Evolutionary conservation across 2,888 invertebrate species (phyloP).

Genomic region (Cryptops parisi): DNA sequence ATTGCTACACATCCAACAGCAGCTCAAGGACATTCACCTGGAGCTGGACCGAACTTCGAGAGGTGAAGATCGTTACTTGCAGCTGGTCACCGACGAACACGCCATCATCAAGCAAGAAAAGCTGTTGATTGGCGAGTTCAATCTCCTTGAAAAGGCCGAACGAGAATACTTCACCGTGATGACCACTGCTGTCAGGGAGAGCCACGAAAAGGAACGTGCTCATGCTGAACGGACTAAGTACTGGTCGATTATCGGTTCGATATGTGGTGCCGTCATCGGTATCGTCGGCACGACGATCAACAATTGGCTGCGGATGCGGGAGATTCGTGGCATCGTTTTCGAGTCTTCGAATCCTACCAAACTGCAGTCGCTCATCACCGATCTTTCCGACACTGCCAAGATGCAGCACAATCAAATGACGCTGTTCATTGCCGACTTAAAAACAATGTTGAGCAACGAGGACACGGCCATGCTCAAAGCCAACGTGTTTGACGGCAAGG

Average conservation of each 20-base stretch:
- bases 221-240: constrained; percentile 72
- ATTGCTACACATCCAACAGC: constrained; percentile 44
- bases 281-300: constrained; percentile 51
- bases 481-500: not conserved
- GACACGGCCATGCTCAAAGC: not conserved
- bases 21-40: constrained; percentile 52
- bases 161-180: constrained; percentile 55
- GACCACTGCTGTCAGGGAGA: constrained; percentile 58
- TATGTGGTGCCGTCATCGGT: constrained; percentile 46
- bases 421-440: constrained; percentile 20
- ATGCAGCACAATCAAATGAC: constrained; percentile 20
- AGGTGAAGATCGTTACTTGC: constrained; percentile 59
- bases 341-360: constrained; percentile 24
- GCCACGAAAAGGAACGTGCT: constrained; percentile 66
- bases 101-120: constrained; percentile 38
- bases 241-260: constrained; percentile 59
- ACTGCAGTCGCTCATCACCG: constrained; percentile 20
- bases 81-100: constrained; percentile 54
- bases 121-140: constrained; percentile 42
- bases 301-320: constrained; percentile 48
- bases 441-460: constrained; percentile 13
- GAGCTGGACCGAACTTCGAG: constrained; percentile 61
- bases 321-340: constrained; percentile 45
- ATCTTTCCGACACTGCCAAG: constrained; percentile 14
- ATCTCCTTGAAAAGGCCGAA: constrained; percentile 54